A percentile compares a stretch with the other conserved stretches of the same genome.
These are phyloP conservation scores for Leptarthrus brevirostris DNA, from an alignment of 2,888 invertebrate genomes.

Conservation along the genomic window DNA sequence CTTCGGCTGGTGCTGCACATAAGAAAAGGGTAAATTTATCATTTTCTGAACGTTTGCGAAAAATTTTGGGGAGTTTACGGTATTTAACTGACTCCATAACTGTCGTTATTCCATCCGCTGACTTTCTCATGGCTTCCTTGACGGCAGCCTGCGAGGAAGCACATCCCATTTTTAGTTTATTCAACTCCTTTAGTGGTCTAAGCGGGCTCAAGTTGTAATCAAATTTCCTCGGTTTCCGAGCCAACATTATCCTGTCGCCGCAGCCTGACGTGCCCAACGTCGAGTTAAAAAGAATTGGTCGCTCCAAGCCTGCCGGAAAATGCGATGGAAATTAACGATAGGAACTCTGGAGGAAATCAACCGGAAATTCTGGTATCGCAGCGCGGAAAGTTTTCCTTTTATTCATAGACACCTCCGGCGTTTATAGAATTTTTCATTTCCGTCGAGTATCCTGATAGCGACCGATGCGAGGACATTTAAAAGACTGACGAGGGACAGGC, in stretches of 20 bases:
- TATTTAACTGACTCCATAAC: slow-evolving; percentile 49
- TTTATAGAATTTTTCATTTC: slow-evolving; percentile 49
- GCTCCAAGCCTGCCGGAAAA: not conserved
- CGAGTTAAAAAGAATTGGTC: not conserved
- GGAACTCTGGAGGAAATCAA: slow-evolving; percentile 31
- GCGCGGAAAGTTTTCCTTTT: not conserved
- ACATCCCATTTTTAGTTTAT: slow-evolving; percentile 57
- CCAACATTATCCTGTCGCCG: slow-evolving; percentile 53
- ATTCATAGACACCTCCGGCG: not conserved
- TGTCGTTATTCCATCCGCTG: not conserved
- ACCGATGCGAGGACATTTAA: slow-evolving; percentile 37
- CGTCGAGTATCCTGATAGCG: slow-evolving; percentile 29
- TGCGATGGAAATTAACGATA: not conserved
- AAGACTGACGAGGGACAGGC: slow-evolving; percentile 41
- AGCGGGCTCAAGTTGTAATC: slow-evolving; percentile 54
- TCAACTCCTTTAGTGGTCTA: slow-evolving; percentile 40
- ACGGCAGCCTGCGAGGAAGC: slow-evolving; percentile 56
- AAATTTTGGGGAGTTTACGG: slow-evolving; percentile 55
- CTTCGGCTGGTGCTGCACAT: slow-evolving; percentile 68
- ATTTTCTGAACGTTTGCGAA: not conserved
- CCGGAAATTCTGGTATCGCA: slow-evolving; percentile 20
- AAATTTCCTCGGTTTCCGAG: slow-evolving; percentile 54
- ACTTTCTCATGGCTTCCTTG: not conserved
- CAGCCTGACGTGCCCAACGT: too few species aligned
- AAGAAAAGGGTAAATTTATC: slow-evolving; percentile 5